Conservation (phyloP, 2,113 vertebrate species). For the Rhinolophus sinicus region DNA sequence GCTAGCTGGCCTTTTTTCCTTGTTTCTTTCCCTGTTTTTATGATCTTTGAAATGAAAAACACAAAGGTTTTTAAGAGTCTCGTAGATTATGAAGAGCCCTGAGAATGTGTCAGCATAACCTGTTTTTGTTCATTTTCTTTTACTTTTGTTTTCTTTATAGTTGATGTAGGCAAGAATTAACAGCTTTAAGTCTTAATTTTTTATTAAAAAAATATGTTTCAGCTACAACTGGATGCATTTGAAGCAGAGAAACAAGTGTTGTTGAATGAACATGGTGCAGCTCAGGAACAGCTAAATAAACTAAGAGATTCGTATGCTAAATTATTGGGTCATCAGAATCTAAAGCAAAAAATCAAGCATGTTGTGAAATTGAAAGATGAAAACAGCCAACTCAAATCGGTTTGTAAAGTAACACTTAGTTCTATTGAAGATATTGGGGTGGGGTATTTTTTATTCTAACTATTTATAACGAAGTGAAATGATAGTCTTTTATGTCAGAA, state of each 20-base stretch:
- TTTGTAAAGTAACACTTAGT: constrained; percentile 76
- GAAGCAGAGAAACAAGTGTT: constrained; percentile 92
- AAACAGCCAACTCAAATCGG: constrained; percentile 93
- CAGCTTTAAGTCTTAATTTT: not conserved
- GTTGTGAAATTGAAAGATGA: constrained; percentile 96
- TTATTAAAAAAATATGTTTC: constrained; percentile 50
- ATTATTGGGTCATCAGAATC: constrained; percentile 97
- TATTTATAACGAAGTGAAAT: not conserved
- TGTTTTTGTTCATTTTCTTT: constrained; percentile 1
- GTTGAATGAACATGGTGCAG: constrained; percentile 91
- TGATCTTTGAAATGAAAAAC: constrained; percentile 38
- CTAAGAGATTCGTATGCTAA: constrained; percentile 92
- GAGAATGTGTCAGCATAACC: not conserved
- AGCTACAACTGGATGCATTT: constrained; percentile 95
- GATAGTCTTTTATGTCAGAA: not conserved
- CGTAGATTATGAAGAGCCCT: not conserved
- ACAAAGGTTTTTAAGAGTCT: not conserved
- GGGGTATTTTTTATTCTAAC: not conserved
- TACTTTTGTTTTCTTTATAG: not conserved
- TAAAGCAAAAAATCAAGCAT: constrained; percentile 98
- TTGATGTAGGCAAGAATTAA: constrained; percentile 14
- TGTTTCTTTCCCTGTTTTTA: not conserved
- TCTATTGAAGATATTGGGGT: not conserved
- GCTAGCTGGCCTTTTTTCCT: not conserved
- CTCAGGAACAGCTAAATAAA: constrained; percentile 94